Conservation (phyloP, 2,888 invertebrate genomes). For the Epinotia bilunana region DNA sequence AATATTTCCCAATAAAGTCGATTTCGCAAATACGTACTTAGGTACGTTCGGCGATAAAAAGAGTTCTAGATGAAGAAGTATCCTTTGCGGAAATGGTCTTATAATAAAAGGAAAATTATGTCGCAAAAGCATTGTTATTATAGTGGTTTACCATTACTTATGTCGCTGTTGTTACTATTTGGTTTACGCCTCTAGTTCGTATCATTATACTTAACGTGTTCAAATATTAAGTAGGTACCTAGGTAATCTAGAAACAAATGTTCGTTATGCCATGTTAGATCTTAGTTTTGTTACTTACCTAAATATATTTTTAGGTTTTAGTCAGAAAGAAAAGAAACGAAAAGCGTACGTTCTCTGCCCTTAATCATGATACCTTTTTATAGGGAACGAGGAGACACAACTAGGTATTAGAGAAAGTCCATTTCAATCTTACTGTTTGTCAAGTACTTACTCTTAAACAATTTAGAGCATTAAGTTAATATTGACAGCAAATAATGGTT, state of each 20-base stretch:
- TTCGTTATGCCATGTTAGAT: too few species aligned
- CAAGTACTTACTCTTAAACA: neutral
- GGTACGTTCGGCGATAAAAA: constrained; percentile 34
- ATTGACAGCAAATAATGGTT: constrained; percentile 18
- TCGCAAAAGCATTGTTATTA: neutral
- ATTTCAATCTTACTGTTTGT: neutral
- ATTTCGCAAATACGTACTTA: constrained; percentile 44
- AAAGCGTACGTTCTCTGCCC: too few species aligned
- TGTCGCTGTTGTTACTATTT: too few species aligned
- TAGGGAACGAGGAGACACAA: too few species aligned
- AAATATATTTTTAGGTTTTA: too few species aligned
- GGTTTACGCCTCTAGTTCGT: too few species aligned
- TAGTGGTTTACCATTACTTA: neutral
- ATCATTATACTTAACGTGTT: too few species aligned
- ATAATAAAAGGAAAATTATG: constrained; percentile 1
- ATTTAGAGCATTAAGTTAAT: constrained; percentile 20
- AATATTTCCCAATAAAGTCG: constrained; percentile 46
- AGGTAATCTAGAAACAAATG: too few species aligned
- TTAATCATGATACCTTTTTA: too few species aligned
- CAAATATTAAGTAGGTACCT: too few species aligned
- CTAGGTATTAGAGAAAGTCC: neutral
- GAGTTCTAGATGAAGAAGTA: constrained; percentile 15
- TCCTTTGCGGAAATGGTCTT: neutral
- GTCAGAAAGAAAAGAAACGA: too few species aligned
- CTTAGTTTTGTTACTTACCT: too few species aligned